Evolutionary conservation across 2,797 vertebrate species (phyloP).

Genomic region (Cetoscarus ocellatus): DNA sequence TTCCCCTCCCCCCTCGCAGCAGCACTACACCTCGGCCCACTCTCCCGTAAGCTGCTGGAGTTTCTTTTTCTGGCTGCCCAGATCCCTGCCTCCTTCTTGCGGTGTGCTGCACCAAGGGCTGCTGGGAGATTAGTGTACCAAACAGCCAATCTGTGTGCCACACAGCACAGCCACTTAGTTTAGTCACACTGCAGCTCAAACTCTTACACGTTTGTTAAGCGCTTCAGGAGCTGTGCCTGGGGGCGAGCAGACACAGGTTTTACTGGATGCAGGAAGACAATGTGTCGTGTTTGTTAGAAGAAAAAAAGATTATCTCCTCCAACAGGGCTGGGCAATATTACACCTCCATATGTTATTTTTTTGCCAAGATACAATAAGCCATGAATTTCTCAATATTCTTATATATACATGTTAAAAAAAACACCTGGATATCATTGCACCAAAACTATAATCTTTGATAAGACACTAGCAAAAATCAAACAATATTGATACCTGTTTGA

Average conservation of each 20-base stretch:
- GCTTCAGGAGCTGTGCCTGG: slow-evolving; percentile 37
- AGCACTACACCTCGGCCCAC: slow-evolving; percentile 37
- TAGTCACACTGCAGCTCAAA: slow-evolving; percentile 64
- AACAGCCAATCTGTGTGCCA: slow-evolving; percentile 55
- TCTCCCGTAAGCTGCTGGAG: slow-evolving; percentile 74
- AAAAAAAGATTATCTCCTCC: slow-evolving; percentile 36
- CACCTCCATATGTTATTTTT: too few relatives aligned
- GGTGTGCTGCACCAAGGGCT: slow-evolving; percentile 43
- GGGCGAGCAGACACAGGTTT: slow-evolving; percentile 22
- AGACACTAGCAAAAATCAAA: too few relatives aligned
- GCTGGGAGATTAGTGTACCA: slow-evolving; percentile 72
- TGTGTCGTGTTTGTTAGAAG: slow-evolving; percentile 26
- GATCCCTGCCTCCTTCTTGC: slow-evolving; percentile 64
- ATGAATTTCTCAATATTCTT: too few relatives aligned
- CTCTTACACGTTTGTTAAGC: slow-evolving; percentile 60
- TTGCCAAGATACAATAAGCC: too few relatives aligned
- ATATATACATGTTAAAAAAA: too few relatives aligned
- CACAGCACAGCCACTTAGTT: slow-evolving; percentile 63
- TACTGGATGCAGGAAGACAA: slow-evolving; percentile 30
- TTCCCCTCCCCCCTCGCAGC: slow-evolving; percentile 34
- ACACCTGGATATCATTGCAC: too few relatives aligned
- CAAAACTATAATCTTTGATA: too few relatives aligned
- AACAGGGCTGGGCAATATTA: neutral
- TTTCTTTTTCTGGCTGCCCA: slow-evolving; percentile 79
- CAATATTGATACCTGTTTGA: too few relatives aligned